phyloP scores from a whole-genome alignment of 1,140 invertebrate species.

The Elymnias hypermnestra region DNA sequence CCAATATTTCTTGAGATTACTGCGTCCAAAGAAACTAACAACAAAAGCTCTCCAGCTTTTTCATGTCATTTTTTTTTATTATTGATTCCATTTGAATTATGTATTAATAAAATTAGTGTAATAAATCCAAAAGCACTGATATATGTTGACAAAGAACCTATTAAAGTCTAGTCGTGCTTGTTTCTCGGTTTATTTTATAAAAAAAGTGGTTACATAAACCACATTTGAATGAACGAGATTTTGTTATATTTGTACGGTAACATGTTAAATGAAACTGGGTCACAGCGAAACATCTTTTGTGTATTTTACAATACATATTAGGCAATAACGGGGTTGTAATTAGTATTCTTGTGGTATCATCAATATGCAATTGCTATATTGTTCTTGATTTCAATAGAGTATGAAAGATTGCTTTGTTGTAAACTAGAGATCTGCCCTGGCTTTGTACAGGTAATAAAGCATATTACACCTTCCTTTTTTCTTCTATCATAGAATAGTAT shows the following conservation, averaged over 20 bases:
- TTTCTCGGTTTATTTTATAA: no score
- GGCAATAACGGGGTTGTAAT: conserved; percentile 19
- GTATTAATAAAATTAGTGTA: no score
- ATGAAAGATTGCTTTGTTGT: not conserved
- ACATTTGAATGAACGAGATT: conserved; percentile 7
- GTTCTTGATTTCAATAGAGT: conserved; percentile 26
- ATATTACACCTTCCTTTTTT: no score
- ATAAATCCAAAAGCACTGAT: no score
- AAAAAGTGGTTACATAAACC: conserved; percentile 2
- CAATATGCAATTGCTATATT: conserved; percentile 25
- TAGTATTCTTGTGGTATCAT: conserved; percentile 26
- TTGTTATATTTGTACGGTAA: conserved; percentile 13
- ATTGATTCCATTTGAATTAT: no score
- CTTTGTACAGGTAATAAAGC: not conserved
- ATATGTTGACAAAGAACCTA: no score
- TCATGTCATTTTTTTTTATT: no score
- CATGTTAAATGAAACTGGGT: conserved; percentile 21
- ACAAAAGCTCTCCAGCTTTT: no score
- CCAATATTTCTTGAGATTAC: no score
- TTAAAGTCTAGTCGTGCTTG: no score
- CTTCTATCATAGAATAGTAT: no score
- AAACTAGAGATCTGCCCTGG: not conserved
- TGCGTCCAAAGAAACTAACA: no score
- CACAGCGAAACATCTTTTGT: conserved; percentile 25
- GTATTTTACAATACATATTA: conserved; percentile 25